Evolutionary conservation across 2,113 vertebrate species (phyloP), one percentile per base, ranked within the genome.

Genomic region (Corydoras maculifer): DNA sequence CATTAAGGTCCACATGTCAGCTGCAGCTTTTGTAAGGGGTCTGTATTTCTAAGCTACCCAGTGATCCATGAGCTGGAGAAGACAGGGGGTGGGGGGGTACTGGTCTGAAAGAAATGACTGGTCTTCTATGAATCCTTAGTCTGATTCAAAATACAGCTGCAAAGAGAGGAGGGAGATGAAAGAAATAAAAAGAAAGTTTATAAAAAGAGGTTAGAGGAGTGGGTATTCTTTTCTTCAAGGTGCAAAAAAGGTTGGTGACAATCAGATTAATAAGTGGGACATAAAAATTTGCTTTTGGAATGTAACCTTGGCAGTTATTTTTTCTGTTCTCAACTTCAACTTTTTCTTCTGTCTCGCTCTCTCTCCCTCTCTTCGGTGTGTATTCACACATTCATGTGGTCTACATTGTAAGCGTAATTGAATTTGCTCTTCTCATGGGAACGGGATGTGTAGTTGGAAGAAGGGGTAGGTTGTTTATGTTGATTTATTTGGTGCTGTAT

Each of bases 1-100:
- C 92, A 91, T 94, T 94, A 94, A 93, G 90, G 91, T 86, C 93
- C 92, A 88, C 91, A 94, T 94, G 95, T 94, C 94, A 95, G 92
- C 90, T 92, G 88, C 88, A 88, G 91, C 93, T 91, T 94, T 98
- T 98, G 94, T 98, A 90, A 87, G 79, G 31, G 50, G 87, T 87
- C 87, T 81, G 92, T 94, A 93, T 94, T 94, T 94, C 95, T 95
- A 97, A 99, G 94, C 92, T 95, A 93, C 92, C 93, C 94, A 98
- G 92, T 97, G 94, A 97, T 95, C 93, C 95, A 95, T 98, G 93
- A 92, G 72, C 58, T 62, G 72, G 65, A 61, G 62, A 64, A 55
- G 64, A 67, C 55, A 65, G 58, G 55, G 51, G 11, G 29, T 35
- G 69, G 69, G 8, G 93, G 93, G 91, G 86, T 90, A 84, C 88